Base-by-base conservation (phyloP, 2,888 invertebrate species). In the Cecidostiba fungosa region DNA sequence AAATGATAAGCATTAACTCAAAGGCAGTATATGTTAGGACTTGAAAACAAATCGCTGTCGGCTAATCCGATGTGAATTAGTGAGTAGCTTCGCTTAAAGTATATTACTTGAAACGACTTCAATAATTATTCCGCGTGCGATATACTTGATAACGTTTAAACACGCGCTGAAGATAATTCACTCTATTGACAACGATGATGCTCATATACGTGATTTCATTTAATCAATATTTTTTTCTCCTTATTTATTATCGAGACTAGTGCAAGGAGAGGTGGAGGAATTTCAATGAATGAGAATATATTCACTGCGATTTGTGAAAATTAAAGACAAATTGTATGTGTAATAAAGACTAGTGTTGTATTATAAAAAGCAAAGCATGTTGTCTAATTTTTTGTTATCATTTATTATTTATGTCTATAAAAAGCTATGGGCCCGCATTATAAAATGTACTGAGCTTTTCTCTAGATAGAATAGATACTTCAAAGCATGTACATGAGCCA, bases 321-420 rank as follows among this genome's bases (percentile, higher is more conserved):
- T 84, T 36, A 8, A 77, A 80, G 32, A 80, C 82, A 84, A 86
- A 86, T 86, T 84, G 74, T 82, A 86, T 43, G 86, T 82, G 79
- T 84, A 86, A 86, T 84, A 86, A 86, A 84, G 82, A 82, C 82
- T 86, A 84, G 78, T 82, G 79, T 86, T 86, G 84, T 85, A 84
- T 79, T 86, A 82, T 10, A 66, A 84, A 82, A 82, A 39, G 26
- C 19, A 72, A 26, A 43, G 23, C 14, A 29, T 69, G 47, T 29
- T 6, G 19, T 66, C 5, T 66, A 12, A 29, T 29, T 66, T 23
- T 72, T 73, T 39, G 26, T 76, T 12, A 59, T 84, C 12, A 54
- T n/a, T n/a, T n/a, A 23, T 84, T 54, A 26, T 79, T 73, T 50
- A 50, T 50, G 19, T 4, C 19, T 50, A 16, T 16, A 5, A 50